Evolutionary conservation across 2,888 invertebrate species (phyloP), one percentile per base, ranked within the genome.

Genomic region (Andrena chrysosceles): DNA sequence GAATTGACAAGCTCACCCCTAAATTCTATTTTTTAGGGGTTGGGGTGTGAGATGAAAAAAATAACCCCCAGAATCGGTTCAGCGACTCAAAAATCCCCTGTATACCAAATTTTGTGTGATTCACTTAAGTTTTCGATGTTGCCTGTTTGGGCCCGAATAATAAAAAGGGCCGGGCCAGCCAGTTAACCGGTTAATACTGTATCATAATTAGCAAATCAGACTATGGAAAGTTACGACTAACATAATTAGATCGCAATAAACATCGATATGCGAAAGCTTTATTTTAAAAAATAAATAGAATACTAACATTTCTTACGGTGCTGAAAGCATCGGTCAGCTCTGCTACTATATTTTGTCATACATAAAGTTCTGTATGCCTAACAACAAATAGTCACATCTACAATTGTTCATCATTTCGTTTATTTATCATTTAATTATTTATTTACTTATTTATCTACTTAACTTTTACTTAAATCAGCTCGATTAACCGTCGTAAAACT

Each of bases 201-300:
- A 74, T 82, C 67, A 81, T 70, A 81, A 74, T 80, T 72, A 69
- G 67, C 74, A 71, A 81, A 73, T 82, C 81, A 82, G 81, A 81
- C 81, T 82, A 62, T 75, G 67, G 29, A 69, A 54, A 62, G 69
- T 73, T 64, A 72, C 59, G 64, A 64, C 63, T 80, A 80, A 77
- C 52, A 73, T 62, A 60, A 76, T 77, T 77, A 54, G 42, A 62
- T 62, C 60, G 62, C 67, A 62, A 60, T 66, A 70, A 67, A 54
- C 70, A 66, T 60, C 72, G 20, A 8, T 64, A 69, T 64, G 52
- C 49, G 20, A 77, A 66, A 67, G n/a, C 68, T 73, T 23, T 78
- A 64, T 56, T 42, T 59, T 56, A 49, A 60, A 49, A 31, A 52
- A 68, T 72, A 63, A 72, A 63, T 68, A 49, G 33, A 26, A 71